phyloP scores from a whole-genome alignment of 2,797 vertebrate genomes.

The Pseudochirops corinnae region DNA sequence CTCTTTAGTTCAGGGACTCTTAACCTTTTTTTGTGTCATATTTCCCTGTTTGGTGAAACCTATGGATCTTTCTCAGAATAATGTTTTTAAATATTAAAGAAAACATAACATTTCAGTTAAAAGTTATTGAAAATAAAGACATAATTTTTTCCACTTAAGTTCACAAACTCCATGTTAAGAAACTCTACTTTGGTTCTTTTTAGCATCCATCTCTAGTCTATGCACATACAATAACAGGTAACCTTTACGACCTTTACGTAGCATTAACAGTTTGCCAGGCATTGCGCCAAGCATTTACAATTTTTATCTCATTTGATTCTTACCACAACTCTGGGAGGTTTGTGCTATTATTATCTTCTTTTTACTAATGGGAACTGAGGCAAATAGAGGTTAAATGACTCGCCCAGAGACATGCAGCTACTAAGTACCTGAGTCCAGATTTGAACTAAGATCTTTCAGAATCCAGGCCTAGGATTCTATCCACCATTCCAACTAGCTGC shows the following conservation, averaged over 20 bases:
- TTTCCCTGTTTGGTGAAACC: background rate
- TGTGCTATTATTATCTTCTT: background rate
- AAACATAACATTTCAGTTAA: background rate
- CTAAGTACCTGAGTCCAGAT: background rate
- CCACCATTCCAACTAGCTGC: background rate
- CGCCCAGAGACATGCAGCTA: background rate
- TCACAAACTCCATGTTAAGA: slow-evolving; percentile 14
- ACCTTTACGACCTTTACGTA: slow-evolving; percentile 14
- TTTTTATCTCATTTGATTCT: background rate
- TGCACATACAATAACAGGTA: slow-evolving; percentile 37
- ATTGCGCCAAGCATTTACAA: background rate
- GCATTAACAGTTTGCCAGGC: background rate
- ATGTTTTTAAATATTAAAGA: background rate
- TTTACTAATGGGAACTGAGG: background rate
- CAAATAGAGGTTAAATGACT: background rate
- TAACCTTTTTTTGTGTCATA: background rate
- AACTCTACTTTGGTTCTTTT: background rate
- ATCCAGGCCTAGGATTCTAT: background rate
- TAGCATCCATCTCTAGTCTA: background rate
- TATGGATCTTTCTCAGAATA: background rate
- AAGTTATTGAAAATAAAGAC: background rate
- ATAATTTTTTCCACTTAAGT: background rate
- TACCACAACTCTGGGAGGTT: background rate
- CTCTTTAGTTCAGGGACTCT: background rate
- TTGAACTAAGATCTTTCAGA: background rate